Percentiles rank a stretch among this genome's conserved stretches.
Conservation (phyloP, 2,888 invertebrate genomes). For the Herminia tarsipennalis region DNA sequence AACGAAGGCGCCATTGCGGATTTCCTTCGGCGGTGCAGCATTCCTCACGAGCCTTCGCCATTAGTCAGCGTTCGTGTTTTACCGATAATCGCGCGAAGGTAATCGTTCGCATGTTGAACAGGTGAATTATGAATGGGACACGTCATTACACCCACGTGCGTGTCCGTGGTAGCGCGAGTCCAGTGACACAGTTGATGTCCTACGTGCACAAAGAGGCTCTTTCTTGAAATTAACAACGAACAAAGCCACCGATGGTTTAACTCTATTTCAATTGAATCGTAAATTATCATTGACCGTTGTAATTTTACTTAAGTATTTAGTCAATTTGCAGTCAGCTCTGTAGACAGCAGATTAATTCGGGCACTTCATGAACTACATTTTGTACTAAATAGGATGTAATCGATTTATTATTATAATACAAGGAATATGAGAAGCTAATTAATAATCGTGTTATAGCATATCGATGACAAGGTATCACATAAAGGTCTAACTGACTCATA, state of each 20-base stretch:
- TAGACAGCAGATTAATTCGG: too few species aligned
- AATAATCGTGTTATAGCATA: constrained; percentile 19
- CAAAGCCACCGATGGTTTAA: too few species aligned
- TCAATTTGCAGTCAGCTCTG: too few species aligned
- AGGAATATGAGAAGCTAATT: not conserved
- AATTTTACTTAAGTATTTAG: too few species aligned
- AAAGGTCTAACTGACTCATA: constrained; percentile 48
- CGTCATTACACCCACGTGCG: constrained; percentile 59
- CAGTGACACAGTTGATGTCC: constrained; percentile 31
- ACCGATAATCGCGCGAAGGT: constrained; percentile 64
- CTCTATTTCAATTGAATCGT: too few species aligned
- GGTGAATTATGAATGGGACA: constrained; percentile 75
- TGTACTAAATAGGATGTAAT: too few species aligned
- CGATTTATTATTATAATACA: too few species aligned
- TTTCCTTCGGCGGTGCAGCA: constrained; percentile 80
- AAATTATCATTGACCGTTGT: too few species aligned
- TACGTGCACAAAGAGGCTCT: not conserved
- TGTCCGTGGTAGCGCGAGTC: constrained; percentile 29
- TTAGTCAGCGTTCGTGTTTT: constrained; percentile 70
- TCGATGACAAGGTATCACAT: constrained; percentile 34
- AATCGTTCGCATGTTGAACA: constrained; percentile 60
- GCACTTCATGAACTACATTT: too few species aligned
- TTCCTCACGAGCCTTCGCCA: constrained; percentile 69
- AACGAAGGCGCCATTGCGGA: constrained; percentile 76
- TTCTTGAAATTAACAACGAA: not conserved